Evolutionary conservation across 2,888 invertebrate genomes (phyloP).

Genomic region (Dugesia japonica): DNA sequence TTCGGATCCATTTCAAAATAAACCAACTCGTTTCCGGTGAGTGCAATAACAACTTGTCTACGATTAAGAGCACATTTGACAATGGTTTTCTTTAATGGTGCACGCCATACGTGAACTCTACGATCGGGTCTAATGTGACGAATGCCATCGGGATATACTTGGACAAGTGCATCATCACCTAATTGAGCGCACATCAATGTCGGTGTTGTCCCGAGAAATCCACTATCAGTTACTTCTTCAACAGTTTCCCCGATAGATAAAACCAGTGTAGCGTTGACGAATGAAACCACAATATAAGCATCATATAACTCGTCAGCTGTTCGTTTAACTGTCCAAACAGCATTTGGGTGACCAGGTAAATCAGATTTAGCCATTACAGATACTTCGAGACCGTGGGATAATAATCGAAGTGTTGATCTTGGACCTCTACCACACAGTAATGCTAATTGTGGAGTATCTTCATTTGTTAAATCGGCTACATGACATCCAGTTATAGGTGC

Average conservation of each 20-base stretch:
- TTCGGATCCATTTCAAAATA: slow-evolving; percentile 94
- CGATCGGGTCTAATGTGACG: slow-evolving; percentile 92
- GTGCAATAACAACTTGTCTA: slow-evolving; percentile 87
- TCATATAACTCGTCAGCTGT: slow-evolving; percentile 90
- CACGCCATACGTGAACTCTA: slow-evolving; percentile 96
- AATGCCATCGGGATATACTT: slow-evolving; percentile 94
- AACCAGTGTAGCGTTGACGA: slow-evolving; percentile 91
- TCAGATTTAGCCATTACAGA: slow-evolving; percentile 99
- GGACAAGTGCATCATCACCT: slow-evolving; percentile 89
- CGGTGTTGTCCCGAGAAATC: slow-evolving; percentile 91
- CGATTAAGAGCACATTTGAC: slow-evolving; percentile 95
- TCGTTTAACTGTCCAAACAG: slow-evolving; percentile 94
- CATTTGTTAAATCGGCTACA: slow-evolving; percentile 60
- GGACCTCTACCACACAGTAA: slow-evolving; percentile 86
- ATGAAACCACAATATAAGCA: slow-evolving; percentile 98
- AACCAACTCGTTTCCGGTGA: slow-evolving; percentile 87
- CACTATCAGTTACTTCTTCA: slow-evolving; percentile 99
- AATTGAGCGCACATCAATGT: slow-evolving; percentile 92
- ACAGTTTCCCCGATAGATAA: slow-evolving; percentile 97
- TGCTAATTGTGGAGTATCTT: slow-evolving; percentile 94
- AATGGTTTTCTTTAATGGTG: slow-evolving; percentile 86
- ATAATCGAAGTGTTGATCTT: slow-evolving; percentile 72
- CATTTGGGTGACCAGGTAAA: slow-evolving; percentile 95
- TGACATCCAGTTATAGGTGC: slow-evolving; percentile 65
- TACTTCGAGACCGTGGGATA: slow-evolving; percentile 80